These are phyloP conservation scores for Anagrus nilaparvatae DNA, from an alignment of 1,140 invertebrate genomes.

Conservation along the genomic window DNA sequence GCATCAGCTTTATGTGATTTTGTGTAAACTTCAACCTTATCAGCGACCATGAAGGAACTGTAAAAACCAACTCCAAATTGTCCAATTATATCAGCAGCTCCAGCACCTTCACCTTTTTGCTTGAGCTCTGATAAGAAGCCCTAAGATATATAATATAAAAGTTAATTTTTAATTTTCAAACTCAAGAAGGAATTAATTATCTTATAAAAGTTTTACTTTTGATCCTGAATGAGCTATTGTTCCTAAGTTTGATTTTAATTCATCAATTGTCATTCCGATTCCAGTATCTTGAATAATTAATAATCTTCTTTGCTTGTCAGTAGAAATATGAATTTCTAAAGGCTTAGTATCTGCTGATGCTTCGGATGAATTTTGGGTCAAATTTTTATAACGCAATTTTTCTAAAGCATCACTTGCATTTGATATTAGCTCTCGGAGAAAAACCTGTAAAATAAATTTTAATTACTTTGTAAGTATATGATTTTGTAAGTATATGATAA, in stretches of 20 bases:
- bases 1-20: constrained; percentile 50
- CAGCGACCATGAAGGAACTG: constrained; percentile 93
- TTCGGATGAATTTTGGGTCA: constrained; percentile 45
- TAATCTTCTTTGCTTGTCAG: constrained; percentile 76
- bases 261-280: constrained; percentile 89
- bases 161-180: neutral
- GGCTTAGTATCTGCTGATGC: constrained; percentile 44
- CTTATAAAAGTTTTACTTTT: constrained; percentile 50
- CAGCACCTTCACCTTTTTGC: constrained; percentile 55
- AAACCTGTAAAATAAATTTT: constrained; percentile 55
- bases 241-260: constrained; percentile 82
- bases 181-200: constrained; percentile 2
- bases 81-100: constrained; percentile 79
- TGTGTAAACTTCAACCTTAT: constrained; percentile 88
- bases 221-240: constrained; percentile 93
- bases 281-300: constrained; percentile 89
- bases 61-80: constrained; percentile 99
- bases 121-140: constrained; percentile 78
- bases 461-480: constrained; percentile 5
- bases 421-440: constrained; percentile 90
- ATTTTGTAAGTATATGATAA: neutral
- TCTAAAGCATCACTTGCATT: constrained; percentile 96
- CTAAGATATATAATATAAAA: constrained; percentile 32
- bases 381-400: constrained; percentile 69
- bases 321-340: constrained; percentile 81